These are phyloP conservation scores for Erpobdella octoculata DNA, from an alignment of 2,888 invertebrate species.

Conservation along the genomic window DNA sequence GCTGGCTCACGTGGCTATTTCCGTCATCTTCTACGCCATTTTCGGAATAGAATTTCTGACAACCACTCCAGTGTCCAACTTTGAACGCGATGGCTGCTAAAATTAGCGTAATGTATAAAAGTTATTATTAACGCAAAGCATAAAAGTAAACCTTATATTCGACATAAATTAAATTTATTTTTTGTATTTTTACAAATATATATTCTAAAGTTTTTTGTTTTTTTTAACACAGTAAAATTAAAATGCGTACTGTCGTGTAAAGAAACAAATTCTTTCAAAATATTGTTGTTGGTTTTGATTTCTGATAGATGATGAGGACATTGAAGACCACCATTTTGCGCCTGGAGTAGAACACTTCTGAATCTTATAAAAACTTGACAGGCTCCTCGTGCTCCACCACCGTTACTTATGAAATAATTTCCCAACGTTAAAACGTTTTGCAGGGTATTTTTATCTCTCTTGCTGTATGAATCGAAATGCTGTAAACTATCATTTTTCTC, in stretches of 20 bases:
- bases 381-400: not conserved
- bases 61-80: not conserved
- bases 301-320: not conserved
- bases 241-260: not conserved
- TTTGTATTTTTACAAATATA: not conserved
- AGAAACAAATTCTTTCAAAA: not conserved
- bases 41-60: too few species aligned
- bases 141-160: not conserved
- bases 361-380: not conserved
- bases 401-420: too few species aligned
- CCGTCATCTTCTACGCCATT: slow-evolving; percentile 2
- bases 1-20: not conserved
- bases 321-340: not conserved
- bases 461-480: too few species aligned
- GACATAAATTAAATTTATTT: not conserved
- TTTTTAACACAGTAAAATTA: not conserved
- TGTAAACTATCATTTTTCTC: too few species aligned
- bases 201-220: not conserved
- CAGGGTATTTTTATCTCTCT: not conserved
- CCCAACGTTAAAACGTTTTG: not conserved
- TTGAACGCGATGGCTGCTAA: not conserved
- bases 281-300: not conserved
- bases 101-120: not conserved
- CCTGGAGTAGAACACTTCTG: not conserved
- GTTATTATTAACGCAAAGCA: not conserved